A percentile compares a stretch with the other conserved stretches of the same genome.
Conservation (phyloP, 1,140 invertebrate species). For the Tribolium castaneum region DNA sequence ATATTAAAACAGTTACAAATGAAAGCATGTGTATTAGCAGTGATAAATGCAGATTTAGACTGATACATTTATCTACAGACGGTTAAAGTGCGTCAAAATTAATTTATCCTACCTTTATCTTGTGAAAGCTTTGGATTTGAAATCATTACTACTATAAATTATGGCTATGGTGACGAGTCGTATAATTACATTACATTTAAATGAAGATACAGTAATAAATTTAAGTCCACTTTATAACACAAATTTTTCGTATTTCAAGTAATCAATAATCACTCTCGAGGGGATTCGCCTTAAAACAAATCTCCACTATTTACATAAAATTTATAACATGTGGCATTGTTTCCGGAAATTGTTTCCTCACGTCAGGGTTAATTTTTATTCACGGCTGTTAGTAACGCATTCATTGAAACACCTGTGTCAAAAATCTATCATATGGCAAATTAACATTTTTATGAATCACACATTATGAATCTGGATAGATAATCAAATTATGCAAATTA, state of each 20-base stretch:
- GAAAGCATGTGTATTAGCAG: neutral
- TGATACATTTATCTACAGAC: too few relatives aligned
- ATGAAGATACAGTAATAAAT: neutral
- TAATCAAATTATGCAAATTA: conserved; percentile 7
- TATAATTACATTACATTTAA: neutral
- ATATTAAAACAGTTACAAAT: too few relatives aligned
- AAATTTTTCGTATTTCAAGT: neutral
- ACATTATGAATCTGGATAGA: conserved; percentile 1
- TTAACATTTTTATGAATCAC: conserved; percentile 32
- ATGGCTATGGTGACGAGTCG: neutral
- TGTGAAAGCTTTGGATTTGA: neutral
- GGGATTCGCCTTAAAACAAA: conserved; percentile 9
- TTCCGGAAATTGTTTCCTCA: conserved; percentile 29
- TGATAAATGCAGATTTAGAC: neutral
- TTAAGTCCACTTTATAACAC: neutral
- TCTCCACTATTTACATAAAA: conserved; percentile 10
- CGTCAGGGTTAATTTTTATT: conserved; percentile 30
- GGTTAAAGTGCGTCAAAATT: too few relatives aligned
- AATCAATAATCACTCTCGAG: neutral
- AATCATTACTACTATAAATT: neutral
- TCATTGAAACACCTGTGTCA: conserved; percentile 23
- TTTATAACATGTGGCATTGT: conserved; percentile 13
- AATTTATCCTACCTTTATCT: too few relatives aligned
- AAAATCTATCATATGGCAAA: conserved; percentile 36
- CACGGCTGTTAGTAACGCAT: conserved; percentile 12